A percentile compares a stretch with the other conserved stretches of the same genome.
phyloP scores from a whole-genome alignment of 2,888 invertebrate genomes.

The Acanthosoma haemorrhoidale region DNA sequence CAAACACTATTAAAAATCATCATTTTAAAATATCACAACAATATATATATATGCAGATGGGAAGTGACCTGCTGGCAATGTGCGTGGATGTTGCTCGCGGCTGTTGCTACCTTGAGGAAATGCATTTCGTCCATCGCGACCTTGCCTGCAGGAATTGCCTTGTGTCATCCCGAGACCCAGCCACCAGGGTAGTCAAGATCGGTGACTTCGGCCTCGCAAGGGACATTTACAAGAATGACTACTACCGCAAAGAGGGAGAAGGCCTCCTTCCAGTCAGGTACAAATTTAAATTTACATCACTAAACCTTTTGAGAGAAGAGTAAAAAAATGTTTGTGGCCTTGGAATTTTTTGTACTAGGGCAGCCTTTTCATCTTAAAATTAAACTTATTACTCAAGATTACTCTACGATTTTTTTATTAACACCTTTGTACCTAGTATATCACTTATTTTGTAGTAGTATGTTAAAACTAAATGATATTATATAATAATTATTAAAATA shows the following conservation, averaged over 20 bases:
- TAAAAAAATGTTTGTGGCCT: background rate
- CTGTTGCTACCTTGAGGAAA: conserved; percentile 90
- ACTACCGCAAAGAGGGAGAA: conserved; percentile 90
- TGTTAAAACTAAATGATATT: too few species aligned
- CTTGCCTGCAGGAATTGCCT: conserved; percentile 93
- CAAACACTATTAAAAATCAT: too few species aligned
- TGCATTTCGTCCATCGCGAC: conserved; percentile 96
- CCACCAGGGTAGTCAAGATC: conserved; percentile 80
- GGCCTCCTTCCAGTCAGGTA: conserved; percentile 81
- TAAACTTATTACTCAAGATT: background rate
- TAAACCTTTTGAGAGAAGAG: too few species aligned
- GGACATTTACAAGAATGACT: conserved; percentile 95
- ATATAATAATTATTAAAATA: too few species aligned
- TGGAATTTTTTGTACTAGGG: background rate
- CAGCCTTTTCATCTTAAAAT: background rate
- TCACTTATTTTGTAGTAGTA: too few species aligned
- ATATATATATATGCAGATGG: conserved; percentile 14
- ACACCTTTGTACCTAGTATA: too few species aligned
- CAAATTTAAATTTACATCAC: too few species aligned
- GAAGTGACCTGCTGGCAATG: conserved; percentile 77
- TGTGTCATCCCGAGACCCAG: conserved; percentile 66
- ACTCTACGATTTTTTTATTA: too few species aligned
- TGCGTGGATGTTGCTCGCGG: conserved; percentile 94
- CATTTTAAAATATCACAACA: too few species aligned
- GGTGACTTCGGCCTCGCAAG: conserved; percentile 96